Base-by-base conservation (phyloP, 1,140 invertebrate genomes). In the Saccostrea cuccullata region DNA sequence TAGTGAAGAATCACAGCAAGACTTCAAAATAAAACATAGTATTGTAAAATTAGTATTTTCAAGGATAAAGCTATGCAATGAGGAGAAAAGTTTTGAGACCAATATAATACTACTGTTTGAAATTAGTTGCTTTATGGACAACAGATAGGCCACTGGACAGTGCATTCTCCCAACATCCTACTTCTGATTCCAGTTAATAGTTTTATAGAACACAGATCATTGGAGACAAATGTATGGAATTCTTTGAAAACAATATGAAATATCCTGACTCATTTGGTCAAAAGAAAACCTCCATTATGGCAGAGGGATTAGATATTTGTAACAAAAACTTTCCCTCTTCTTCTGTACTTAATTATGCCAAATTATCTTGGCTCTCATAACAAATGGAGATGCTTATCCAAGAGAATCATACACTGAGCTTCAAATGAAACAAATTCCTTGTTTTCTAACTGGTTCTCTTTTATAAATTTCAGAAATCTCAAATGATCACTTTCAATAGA, bases 351-450 rank as follows among this genome's bases (percentile, higher is more conserved):
- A 36, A 2, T 36, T 36, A 36, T 36, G 30, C 84, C 82, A 6
- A 86, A 55, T n/a, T 67, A 20, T 58, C 5, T 86, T 91, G 6
- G 85, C 86, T 20, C 77, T 58, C 12, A 47, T 20, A 88, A 70
- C 20, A 89, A 36, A 82, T 15, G 88, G 90, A 40, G 85, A 23
- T 5, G 87, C 85, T 15, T 88, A 83, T 6, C 89, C 90, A 73
- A 91, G 86, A 12, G 91, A 88, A 70, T 92, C 90, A 82, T 87
- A 92, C 0, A 91, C 47, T 55, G 84, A 88, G 55, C 86, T 86
- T 15, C 86, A 55, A 17, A 88, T 36, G 15, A 85, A 89, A 5
- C 91, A 73, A 30, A 91, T 87, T 67, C 89, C 89, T 58, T 89
- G n/a, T 87, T 84, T 82, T 6, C 88, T 90, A 12, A 58, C 17